These are phyloP conservation scores for Vespertilio murinus DNA, from an alignment of 2,797 vertebrate genomes.

Conservation along the genomic window DNA sequence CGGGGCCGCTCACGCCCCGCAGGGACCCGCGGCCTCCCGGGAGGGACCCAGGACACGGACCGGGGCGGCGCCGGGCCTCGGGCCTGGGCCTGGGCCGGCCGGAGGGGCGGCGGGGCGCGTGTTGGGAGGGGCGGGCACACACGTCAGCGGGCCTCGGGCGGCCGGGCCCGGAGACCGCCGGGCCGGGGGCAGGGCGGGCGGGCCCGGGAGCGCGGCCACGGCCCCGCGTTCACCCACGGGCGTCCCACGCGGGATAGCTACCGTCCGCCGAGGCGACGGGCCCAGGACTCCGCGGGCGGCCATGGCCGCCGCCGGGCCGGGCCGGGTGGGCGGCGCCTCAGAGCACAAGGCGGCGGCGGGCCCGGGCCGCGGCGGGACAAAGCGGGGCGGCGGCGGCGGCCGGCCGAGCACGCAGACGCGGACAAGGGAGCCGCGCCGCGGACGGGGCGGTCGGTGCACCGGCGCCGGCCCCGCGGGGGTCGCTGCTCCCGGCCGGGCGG, in stretches of 20 bases:
- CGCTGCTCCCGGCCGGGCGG: not conserved
- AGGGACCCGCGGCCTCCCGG: too few species aligned
- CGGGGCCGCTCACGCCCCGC: too few species aligned
- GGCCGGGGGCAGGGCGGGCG: too few species aligned
- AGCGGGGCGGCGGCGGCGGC: not conserved
- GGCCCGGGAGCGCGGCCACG: conserved; percentile 39
- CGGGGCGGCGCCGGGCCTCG: too few species aligned
- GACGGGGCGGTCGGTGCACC: not conserved
- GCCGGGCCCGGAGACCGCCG: too few species aligned
- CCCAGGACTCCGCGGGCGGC: not conserved
- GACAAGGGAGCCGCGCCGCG: not conserved
- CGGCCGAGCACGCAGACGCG: not conserved
- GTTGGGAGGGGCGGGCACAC: too few species aligned
- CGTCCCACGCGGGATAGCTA: not conserved
- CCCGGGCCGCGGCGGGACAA: not conserved
- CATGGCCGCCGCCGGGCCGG: too few species aligned
- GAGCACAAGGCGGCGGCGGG: not conserved
- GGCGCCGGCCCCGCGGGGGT: not conserved
- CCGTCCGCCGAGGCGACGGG: not conserved
- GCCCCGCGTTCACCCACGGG: conserved; percentile 63
- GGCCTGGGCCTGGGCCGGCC: too few species aligned
- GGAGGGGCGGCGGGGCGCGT: too few species aligned
- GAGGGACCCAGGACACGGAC: too few species aligned
- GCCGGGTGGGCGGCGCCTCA: not conserved
- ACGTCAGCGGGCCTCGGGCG: too few species aligned